phyloP scores from a whole-genome alignment of 2,113 vertebrate species.

The Pachyramphus minor region DNA sequence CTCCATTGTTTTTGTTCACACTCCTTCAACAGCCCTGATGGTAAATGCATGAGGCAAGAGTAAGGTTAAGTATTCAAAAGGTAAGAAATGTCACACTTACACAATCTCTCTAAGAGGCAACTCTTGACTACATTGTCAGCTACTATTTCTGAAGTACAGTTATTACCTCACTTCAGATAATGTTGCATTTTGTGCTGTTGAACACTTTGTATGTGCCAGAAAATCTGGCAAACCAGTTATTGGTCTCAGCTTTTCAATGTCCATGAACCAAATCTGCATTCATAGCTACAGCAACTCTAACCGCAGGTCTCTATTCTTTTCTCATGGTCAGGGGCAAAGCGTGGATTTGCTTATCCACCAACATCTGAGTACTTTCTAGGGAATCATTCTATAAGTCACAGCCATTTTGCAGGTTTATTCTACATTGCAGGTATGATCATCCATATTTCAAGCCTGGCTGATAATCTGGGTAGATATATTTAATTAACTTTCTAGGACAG shows the following conservation, averaged over 20 bases:
- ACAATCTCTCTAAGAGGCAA: background rate
- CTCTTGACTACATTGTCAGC: background rate
- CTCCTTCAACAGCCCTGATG: background rate
- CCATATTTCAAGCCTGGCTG: background rate
- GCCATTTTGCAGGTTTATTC: background rate
- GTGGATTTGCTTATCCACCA: background rate
- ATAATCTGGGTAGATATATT: background rate
- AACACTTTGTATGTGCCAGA: background rate
- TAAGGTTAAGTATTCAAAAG: background rate
- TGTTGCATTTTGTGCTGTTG: background rate
- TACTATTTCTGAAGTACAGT: conserved; percentile 16
- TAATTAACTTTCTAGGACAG: background rate
- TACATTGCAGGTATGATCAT: background rate
- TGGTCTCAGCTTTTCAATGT: background rate
- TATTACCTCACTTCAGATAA: conserved; percentile 8
- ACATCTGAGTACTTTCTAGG: background rate
- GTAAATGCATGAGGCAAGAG: background rate
- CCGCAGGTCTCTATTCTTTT: background rate
- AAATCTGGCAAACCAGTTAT: background rate
- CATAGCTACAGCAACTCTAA: background rate
- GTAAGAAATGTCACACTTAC: background rate
- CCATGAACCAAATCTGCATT: background rate
- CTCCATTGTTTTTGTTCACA: background rate
- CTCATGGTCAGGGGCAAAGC: background rate
- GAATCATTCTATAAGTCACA: background rate